phyloP scores from a whole-genome alignment of 2,888 invertebrate genomes.

The Machimus rusticus region DNA sequence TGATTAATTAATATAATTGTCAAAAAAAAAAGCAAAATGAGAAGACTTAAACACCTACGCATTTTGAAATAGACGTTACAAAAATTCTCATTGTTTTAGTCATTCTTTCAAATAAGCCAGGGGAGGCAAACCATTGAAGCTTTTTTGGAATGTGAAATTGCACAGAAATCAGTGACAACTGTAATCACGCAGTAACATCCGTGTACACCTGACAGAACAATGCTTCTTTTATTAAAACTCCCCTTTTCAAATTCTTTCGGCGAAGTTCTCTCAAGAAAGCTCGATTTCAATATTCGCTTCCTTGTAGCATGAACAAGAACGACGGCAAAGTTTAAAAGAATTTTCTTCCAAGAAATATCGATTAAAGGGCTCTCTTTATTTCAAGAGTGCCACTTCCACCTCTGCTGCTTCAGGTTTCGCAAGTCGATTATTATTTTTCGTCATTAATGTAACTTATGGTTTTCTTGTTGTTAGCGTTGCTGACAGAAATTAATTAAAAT shows the following conservation, averaged over 20 bases:
- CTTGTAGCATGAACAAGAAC: not conserved
- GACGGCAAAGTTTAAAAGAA: constrained; percentile 1
- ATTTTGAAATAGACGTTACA: too few relatives aligned
- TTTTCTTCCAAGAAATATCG: constrained; percentile 1
- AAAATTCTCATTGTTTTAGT: too few relatives aligned
- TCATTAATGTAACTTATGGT: constrained; percentile 6
- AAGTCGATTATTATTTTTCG: constrained; percentile 15
- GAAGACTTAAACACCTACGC: too few relatives aligned
- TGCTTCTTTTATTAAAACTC: not conserved
- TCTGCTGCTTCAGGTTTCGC: not conserved
- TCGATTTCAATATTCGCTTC: not conserved
- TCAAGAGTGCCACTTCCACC: not conserved
- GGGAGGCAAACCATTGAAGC: not conserved
- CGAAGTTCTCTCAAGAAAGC: not conserved
- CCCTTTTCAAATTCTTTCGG: not conserved
- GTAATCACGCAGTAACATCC: not conserved
- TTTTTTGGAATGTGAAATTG: not conserved
- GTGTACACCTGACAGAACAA: not conserved
- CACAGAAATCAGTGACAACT: not conserved
- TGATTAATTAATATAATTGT: too few relatives aligned
- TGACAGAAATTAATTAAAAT: constrained; percentile 24
- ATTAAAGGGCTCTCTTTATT: not conserved
- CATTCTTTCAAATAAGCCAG: not conserved
- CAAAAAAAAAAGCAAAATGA: too few relatives aligned
- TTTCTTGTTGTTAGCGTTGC: not conserved